Conservation (phyloP, 2,888 invertebrate species). For the Drosophila helvetica region DNA sequence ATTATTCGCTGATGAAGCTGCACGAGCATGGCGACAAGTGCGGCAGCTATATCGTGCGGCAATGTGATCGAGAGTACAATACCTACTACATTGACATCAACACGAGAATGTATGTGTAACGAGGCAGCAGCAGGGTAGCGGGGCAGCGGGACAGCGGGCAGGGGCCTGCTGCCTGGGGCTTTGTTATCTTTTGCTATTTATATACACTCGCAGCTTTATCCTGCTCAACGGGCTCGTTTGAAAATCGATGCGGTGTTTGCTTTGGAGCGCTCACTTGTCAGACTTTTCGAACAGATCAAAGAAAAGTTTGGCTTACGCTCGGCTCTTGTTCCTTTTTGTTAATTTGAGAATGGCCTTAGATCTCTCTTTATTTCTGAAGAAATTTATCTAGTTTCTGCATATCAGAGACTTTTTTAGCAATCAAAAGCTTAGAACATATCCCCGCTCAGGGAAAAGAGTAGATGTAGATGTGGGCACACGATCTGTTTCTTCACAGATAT, state of each 20-base stretch:
- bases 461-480: no score
- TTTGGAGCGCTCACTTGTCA: neutral
- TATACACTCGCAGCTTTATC: neutral
- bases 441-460: no score
- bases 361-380: neutral
- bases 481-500: no score
- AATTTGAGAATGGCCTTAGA: neutral
- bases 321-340: neutral
- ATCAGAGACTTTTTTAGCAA: no score
- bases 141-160: no score
- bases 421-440: no score
- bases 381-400: neutral
- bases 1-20: slow-evolving; percentile 93
- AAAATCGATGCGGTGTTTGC: neutral
- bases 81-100: slow-evolving; percentile 93
- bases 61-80: slow-evolving; percentile 92
- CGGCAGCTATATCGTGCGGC: slow-evolving; percentile 92
- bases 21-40: slow-evolving; percentile 91
- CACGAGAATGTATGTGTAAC: slow-evolving; percentile 86
- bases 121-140: no score
- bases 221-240: neutral
- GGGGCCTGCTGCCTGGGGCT: no score
- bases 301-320: neutral
- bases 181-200: no score
- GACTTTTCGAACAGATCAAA: neutral